phyloP scores from a whole-genome alignment of 2,797 vertebrate genomes.

The Tokudaia tokunoshimensis region DNA sequence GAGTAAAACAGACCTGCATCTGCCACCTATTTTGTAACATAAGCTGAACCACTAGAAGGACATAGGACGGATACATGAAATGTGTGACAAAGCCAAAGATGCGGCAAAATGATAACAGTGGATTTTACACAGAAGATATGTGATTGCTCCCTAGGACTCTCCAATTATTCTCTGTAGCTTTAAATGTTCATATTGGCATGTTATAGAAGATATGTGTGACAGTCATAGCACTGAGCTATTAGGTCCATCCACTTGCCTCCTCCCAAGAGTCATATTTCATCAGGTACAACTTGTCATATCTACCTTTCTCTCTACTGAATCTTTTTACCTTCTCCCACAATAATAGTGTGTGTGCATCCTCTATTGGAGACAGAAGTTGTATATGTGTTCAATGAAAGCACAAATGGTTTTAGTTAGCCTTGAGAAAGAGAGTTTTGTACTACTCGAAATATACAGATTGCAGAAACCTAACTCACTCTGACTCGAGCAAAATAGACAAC shows the following conservation, averaged over 20 bases:
- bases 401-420: background rate
- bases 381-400: background rate
- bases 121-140: background rate
- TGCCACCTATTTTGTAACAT: slow-evolving; percentile 32
- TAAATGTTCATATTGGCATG: background rate
- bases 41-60: background rate
- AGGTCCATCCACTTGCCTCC: background rate
- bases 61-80: background rate
- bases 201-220: background rate
- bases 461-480: background rate
- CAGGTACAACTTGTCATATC: background rate
- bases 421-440: background rate
- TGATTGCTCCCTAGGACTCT: background rate
- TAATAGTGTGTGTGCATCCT: background rate
- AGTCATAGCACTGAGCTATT: background rate
- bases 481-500: background rate
- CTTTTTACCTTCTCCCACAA: background rate
- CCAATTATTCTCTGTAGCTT: background rate
- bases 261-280: background rate
- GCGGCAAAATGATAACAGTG: background rate
- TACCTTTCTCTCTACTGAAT: background rate
- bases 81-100: slow-evolving; percentile 1
- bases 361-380: background rate
- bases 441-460: background rate
- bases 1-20: background rate